Evolutionary conservation across 2,113 vertebrate species (phyloP), one percentile per base, ranked within the genome.

Genomic region (Chiloscyllium plagiosum): DNA sequence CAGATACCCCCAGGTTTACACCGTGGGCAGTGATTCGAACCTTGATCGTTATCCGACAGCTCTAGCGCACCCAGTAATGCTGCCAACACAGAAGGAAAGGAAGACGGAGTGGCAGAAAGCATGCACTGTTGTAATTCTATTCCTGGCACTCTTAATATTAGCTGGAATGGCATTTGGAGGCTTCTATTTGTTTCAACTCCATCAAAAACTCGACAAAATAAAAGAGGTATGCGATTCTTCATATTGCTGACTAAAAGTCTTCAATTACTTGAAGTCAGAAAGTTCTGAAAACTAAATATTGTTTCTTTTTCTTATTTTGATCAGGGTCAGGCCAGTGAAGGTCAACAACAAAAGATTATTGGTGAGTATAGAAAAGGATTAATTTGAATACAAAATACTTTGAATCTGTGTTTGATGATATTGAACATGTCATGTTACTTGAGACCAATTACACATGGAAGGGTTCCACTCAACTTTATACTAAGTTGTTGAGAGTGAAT

Each of bases 301-400:
- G 3, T 47, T 47, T 70, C 2, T 68, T 37, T 68, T 33, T 72
- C 69, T 72, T 95, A 0, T 33, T 95, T 72, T 95, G 37, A 52
- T 33, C 26, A 95, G 94, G 22, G 6, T 95, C 68, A 72, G 2
- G 68, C 26, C 1, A 42, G 26, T 29, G 13, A 95, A 52, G 69
- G 42, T 72, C 1, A 70, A 72, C 69, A 29, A 29, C 68, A 8
- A 72, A 95, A 33, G 68, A 13, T 50, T 47, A 1, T 50, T 50
- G 94, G 94, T 95, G 94, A 95, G 94, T 95, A 95, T 47, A 95
- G 94, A 65, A 47, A 70, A 50, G 94, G 68, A 1, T 93, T 93
- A 93, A 93, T 37, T 66, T 37, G 1, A 47, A 50, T 26, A 70
- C 66, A 69, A 8, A 50, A 70, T 90, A 65, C 26, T 70, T 95